These are phyloP conservation scores for Halocynthia aurantium DNA, from an alignment of 23 tunicate species.

Conservation along the genomic window DNA sequence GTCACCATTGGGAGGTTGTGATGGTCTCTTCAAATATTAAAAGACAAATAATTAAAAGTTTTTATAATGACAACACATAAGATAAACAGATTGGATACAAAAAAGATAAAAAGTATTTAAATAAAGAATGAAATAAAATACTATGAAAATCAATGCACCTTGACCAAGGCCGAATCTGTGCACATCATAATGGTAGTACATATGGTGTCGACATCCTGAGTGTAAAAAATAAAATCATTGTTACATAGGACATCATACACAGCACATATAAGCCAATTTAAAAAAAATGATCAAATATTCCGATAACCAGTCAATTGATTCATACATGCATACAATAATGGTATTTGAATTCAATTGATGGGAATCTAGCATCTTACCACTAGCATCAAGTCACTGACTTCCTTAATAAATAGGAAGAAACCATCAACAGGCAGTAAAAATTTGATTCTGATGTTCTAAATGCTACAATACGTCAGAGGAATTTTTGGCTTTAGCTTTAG, in stretches of 20 bases:
- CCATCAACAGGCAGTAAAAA: too few species aligned
- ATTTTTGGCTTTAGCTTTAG: too few species aligned
- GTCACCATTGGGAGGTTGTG: constrained; percentile 36
- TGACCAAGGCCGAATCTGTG: constrained; percentile 17
- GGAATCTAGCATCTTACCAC: too few species aligned
- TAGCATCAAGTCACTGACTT: too few species aligned
- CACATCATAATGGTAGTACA: constrained; percentile 82
- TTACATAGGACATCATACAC: not conserved
- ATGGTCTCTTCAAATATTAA: not conserved
- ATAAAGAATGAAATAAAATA: not conserved
- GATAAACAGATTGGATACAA: too few species aligned
- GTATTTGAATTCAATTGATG: too few species aligned
- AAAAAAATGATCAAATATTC: too few species aligned
- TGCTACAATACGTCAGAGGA: too few species aligned
- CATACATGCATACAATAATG: not conserved
- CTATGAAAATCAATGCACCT: not conserved
- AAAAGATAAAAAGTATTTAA: not conserved
- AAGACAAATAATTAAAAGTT: not conserved
- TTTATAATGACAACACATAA: too few species aligned
- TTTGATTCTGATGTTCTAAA: too few species aligned
- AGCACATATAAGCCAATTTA: too few species aligned
- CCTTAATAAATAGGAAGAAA: too few species aligned
- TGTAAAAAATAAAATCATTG: not conserved
- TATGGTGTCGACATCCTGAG: constrained; percentile 58
- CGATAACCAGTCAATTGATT: not conserved